These are phyloP conservation scores for Spea hammondii DNA, from an alignment of 2,797 vertebrate genomes.

Conservation along the genomic window DNA sequence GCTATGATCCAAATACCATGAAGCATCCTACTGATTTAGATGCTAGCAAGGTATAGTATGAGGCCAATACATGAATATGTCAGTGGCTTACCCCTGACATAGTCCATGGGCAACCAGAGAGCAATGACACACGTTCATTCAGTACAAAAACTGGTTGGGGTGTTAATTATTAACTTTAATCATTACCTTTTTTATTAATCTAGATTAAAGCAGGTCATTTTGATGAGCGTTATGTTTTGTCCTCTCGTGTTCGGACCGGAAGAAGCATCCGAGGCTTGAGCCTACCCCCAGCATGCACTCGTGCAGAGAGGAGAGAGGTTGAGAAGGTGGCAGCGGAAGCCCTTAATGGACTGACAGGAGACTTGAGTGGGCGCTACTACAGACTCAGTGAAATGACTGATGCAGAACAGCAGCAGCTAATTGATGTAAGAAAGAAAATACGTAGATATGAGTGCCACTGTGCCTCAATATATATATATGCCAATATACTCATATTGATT, in stretches of 20 bases:
- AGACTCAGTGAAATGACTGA: slow-evolving; percentile 89
- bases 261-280: slow-evolving; percentile 94
- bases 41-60: slow-evolving; percentile 77
- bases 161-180: neutral
- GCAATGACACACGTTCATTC: neutral
- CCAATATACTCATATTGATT: too few relatives aligned
- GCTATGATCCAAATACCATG: slow-evolving; percentile 88
- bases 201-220: slow-evolving; percentile 86
- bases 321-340: slow-evolving; percentile 87
- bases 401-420: slow-evolving; percentile 90
- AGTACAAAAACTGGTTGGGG: too few relatives aligned
- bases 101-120: neutral
- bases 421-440: slow-evolving; percentile 79
- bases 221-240: slow-evolving; percentile 92
- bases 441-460: too few relatives aligned
- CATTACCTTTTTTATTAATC: neutral
- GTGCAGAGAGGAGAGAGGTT: slow-evolving; percentile 90
- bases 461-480: too few relatives aligned
- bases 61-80: neutral
- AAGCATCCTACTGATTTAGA: slow-evolving; percentile 91
- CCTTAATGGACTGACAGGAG: slow-evolving; percentile 78
- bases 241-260: slow-evolving; percentile 90
- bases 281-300: slow-evolving; percentile 88
- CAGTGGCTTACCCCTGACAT: neutral
- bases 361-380: slow-evolving; percentile 85